Evolutionary conservation across 2,797 vertebrate species (phyloP), one percentile per base, ranked within the genome.

Genomic region (Microctenopoma lineatum): DNA sequence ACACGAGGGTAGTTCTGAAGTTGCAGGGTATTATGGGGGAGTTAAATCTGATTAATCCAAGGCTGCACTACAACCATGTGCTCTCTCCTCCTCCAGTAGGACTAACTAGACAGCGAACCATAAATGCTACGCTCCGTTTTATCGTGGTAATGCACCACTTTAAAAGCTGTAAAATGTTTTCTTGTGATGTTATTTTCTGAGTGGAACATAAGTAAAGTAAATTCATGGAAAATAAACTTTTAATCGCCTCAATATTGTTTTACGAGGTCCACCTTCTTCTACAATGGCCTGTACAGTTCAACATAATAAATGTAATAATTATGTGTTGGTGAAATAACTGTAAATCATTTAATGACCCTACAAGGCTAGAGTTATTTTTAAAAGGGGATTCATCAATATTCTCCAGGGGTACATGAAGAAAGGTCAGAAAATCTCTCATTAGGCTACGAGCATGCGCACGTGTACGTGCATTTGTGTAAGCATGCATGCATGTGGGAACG

Each of bases 311-410:
- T 90, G 83, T 81, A 93, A 93, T 92, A 92, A 93, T 92, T 90
- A 91, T 79, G 86, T 84, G 77, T 81, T 85, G 75, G 71, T 91
- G 90, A 92, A 90, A 92, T 91, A 90, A 93, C 90, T 90, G 91
- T 94, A 91, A 93, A 94, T 93, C 90, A 94, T 90, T 91, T 89
- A 93, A 90, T 92, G 90, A 91, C 90, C 90, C 89, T 89, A 91
- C 84, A 90, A 90, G 85, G 80, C 85, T 66, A 87, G 89, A 91
- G 91, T 92, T 93, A 93, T 93, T 93, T 93, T 93, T 92, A 92
- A 93, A 93, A 81, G 80, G 77, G 87, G 86, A 92, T 93, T 93
- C 89, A 94, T 94, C 91, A 92, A 92, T 93, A 92, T 93, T 93
- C 91, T 93, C 91, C 78, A 82, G 90, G 87, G 91, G 90, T 89